Base-by-base conservation (phyloP, 1,140 invertebrate species). In the Lysiphlebus fabarum region DNA sequence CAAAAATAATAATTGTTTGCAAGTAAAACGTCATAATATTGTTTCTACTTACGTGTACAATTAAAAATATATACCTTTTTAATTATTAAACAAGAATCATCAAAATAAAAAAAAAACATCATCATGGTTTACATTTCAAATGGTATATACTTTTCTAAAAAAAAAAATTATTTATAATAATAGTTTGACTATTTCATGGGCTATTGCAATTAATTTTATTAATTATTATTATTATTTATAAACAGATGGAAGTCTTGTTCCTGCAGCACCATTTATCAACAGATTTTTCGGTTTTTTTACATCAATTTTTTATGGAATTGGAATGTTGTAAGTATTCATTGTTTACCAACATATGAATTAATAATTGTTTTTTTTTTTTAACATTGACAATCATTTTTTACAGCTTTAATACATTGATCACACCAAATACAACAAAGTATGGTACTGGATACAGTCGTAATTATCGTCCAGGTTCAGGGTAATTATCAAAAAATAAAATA, bases 341-440 rank as follows among this genome's bases (percentile, higher is more conserved):
- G n/a, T 12, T 45, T 33, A 40, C 11, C 10, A 47, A 12, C 8
- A 17, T 43, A 42, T 37, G 42, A n/a, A n/a, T n/a, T 42, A 53
- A 40, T 40, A 34, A 11, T 38, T 34, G 11, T 37, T 6, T 1
- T 11, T 37, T 37, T 6, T 1, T 11, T 37, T 0, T 2, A 47
- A 26, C 1, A 4, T 7, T 14, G n/a, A 42, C 2, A 10, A 62
- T 53, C 4, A 7, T 62, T 42, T 50, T 50, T 54, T 58, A 9
- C 45, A 74, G 72, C 47, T 68, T 73, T 12, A 59, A 50, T 17
- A 70, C 71, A 7, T 56, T 74, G 14, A n/a, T 72, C 10, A 66
- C 59, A 50, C 70, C 70, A 26, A 37, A 62, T 6, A 51, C 42
- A 34, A 67, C 62, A 10, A 63, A 57, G 53, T 50, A 62, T 47